These are phyloP conservation scores for Dallia pectoralis DNA, from an alignment of 2,797 vertebrate genomes.

Conservation along the genomic window DNA sequence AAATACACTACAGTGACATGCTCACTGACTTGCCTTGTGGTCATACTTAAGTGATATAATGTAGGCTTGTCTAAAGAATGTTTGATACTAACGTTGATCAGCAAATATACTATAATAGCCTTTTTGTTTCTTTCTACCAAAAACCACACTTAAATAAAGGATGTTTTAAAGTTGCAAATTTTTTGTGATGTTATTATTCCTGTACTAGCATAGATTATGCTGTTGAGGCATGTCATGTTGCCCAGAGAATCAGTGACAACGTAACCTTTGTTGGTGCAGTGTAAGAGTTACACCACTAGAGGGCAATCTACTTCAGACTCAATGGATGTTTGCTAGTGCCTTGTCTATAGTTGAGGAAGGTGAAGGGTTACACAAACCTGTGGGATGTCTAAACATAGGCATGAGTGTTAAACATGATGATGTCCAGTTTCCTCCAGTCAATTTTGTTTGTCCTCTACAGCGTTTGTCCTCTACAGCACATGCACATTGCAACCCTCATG, in stretches of 20 bases:
- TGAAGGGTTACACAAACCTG: background rate
- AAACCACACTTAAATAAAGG: slow-evolving; percentile 63
- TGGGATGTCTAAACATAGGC: background rate
- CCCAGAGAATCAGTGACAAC: background rate
- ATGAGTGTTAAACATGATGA: too few species aligned
- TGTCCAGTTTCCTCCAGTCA: too few species aligned
- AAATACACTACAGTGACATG: slow-evolving; percentile 58
- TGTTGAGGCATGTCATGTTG: background rate
- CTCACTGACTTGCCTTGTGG: slow-evolving; percentile 36
- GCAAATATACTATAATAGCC: slow-evolving; percentile 30
- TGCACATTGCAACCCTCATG: too few species aligned
- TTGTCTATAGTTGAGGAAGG: background rate
- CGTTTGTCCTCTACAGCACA: too few species aligned
- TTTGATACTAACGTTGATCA: slow-evolving; percentile 51
- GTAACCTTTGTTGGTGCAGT: background rate
- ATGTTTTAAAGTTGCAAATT: slow-evolving; percentile 14
- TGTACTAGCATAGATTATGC: background rate
- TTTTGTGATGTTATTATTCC: background rate
- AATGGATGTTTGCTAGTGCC: background rate
- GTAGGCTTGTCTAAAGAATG: slow-evolving; percentile 46
- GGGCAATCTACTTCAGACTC: background rate
- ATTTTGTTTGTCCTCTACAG: too few species aligned
- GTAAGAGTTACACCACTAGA: background rate
- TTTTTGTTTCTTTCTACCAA: slow-evolving; percentile 49
- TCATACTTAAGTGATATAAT: slow-evolving; percentile 38